A percentile compares a stretch with the other conserved stretches of the same genome.
phyloP scores from a whole-genome alignment of 1,140 invertebrate genomes.

The Orius laevigatus region DNA sequence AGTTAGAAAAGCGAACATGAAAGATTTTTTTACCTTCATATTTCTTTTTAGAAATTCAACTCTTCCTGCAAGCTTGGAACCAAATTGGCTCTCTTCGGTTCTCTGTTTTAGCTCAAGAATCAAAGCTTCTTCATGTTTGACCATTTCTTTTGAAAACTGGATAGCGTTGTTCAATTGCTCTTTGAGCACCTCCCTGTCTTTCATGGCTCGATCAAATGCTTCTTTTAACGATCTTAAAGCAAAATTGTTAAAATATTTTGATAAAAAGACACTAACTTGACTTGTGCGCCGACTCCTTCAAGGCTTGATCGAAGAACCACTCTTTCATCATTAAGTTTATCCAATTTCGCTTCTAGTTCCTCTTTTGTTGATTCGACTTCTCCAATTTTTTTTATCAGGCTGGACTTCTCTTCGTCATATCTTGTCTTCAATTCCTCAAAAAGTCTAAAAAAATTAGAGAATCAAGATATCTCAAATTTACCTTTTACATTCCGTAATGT shows the following conservation, averaged over 20 bases:
- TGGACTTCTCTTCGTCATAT: constrained; percentile 37
- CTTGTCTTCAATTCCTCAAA: constrained; percentile 44
- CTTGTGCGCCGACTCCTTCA: constrained; percentile 29
- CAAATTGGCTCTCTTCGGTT: not conserved
- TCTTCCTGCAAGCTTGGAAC: constrained; percentile 2
- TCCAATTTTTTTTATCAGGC: constrained; percentile 27
- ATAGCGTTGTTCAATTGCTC: constrained; percentile 37
- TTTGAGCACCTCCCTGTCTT: constrained; percentile 34
- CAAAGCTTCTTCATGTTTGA: constrained; percentile 31
- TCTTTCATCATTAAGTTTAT: constrained; percentile 28
- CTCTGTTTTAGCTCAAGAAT: not conserved
- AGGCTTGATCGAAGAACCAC: constrained; percentile 30
- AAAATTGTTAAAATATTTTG: not conserved
- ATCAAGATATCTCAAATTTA: constrained; percentile 17
- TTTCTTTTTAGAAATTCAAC: not conserved
- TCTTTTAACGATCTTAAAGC: constrained; percentile 24
- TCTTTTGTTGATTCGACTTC: constrained; percentile 27
- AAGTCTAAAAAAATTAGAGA: constrained; percentile 20
- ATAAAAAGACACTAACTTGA: constrained; percentile 28
- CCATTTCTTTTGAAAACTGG: constrained; percentile 34
- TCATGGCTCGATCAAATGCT: constrained; percentile 28
- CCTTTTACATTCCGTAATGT: constrained; percentile 43
- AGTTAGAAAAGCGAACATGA: not conserved
- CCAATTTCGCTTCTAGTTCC: constrained; percentile 28
- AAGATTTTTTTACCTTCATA: not conserved